These are phyloP conservation scores for Heliocidaris tuberculata DNA, from an alignment of 35 echinoderm and acorn worm genomes.

Conservation along the genomic window DNA sequence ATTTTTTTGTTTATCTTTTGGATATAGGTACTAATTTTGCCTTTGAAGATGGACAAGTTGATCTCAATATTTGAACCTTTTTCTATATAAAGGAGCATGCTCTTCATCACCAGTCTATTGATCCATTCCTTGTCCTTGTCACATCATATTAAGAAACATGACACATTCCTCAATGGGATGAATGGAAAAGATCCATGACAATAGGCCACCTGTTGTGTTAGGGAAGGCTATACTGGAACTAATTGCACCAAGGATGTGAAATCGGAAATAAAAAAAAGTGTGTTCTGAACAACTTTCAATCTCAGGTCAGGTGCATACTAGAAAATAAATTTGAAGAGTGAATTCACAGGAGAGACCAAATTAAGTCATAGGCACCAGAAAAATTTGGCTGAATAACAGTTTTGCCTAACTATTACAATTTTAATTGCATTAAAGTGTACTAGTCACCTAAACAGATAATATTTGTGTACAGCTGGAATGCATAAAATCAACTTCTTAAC, in stretches of 20 bases:
- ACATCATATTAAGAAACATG: neutral
- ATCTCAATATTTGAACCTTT: neutral
- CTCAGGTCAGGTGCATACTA: neutral
- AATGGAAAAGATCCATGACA: neutral
- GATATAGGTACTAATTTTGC: too few species aligned
- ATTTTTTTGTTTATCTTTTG: too few species aligned
- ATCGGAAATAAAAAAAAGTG: neutral
- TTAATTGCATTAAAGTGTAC: neutral
- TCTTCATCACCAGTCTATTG: neutral
- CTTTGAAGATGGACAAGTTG: neutral
- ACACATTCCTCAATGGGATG: neutral
- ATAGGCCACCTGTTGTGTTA: neutral
- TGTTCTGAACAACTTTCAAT: neutral
- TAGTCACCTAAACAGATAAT: too few species aligned
- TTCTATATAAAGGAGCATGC: neutral
- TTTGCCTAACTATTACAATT: neutral
- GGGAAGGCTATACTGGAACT: neutral
- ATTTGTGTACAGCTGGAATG: too few species aligned
- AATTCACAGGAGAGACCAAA: neutral
- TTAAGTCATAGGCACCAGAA: neutral
- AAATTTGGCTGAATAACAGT: neutral
- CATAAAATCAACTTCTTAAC: too few species aligned
- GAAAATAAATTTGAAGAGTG: neutral
- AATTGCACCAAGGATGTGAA: neutral
- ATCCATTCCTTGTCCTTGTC: neutral